Base-by-base conservation (phyloP, 2,113 vertebrate genomes). In the Hippocampus barbouri region DNA sequence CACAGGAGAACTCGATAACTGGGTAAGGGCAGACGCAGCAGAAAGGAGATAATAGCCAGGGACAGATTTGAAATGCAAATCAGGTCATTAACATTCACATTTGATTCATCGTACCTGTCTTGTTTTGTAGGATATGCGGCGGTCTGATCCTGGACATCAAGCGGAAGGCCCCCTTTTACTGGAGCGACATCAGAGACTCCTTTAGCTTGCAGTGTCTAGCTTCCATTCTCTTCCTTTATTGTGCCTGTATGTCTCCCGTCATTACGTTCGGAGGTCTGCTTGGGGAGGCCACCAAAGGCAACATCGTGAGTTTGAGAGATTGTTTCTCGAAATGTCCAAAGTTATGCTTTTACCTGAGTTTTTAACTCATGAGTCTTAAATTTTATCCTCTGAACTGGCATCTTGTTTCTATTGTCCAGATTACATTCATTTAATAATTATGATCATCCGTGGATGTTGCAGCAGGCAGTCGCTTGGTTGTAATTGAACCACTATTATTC, bases 211-310 rank as follows among this genome's bases (percentile, higher is more conserved):
- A 99, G 89, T 99, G 97, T 81, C 87, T 99, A 77, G 97, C 97
- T 1, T 98, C 97, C 62, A 91, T 98, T 84, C 93, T 99, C 71
- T 98, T 99, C 91, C 94, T 99, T 45, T 99, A 97, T 91, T 99
- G 97, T 77, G 97, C 97, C 92, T 97, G 96, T 91, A 99, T 99
- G 97, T 99, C 97, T 27, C 97, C 97, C 0, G 95, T 99, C 83
- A 97, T 99, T 90, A 99, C 97, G 61, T 98, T 99, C 0, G 97
- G 97, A 72, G 97, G 97, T 1, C 83, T 99, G 72, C 94, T 99
- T 21, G 97, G 97, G 69, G 97, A 98, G 87, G 97, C 96, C 0
- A 98, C 97, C 7, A 88, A 95, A 15, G 94, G 94, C 85, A 94
- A 94, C 88, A 97, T 99, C 72, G 97, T 99, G 92, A 99, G 97